Conservation (phyloP, 2,888 invertebrate genomes). For the Coenonympha arcania region DNA sequence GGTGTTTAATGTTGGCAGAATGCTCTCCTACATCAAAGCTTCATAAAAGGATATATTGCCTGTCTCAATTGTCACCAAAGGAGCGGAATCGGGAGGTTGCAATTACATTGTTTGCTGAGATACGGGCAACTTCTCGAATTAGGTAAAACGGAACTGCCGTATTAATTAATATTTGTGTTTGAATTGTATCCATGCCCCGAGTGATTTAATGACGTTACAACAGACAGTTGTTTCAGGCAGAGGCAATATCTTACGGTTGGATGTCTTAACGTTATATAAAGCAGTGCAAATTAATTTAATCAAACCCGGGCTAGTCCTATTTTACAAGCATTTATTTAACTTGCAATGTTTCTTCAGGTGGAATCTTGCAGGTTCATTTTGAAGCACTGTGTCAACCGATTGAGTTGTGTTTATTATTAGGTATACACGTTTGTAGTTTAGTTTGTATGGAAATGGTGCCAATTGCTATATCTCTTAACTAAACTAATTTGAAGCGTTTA, state of each 20-base stretch:
- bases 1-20: too few species aligned
- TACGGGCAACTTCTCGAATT: slow-evolving; percentile 65
- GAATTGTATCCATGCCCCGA: slow-evolving; percentile 65
- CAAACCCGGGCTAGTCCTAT: too few species aligned
- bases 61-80: slow-evolving; percentile 22
- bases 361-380: too few species aligned
- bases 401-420: too few species aligned
- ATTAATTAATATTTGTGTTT: slow-evolving; percentile 73
- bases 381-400: too few species aligned
- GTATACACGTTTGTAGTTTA: too few species aligned
- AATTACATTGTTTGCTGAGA: slow-evolving; percentile 69
- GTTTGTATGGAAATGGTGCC: too few species aligned
- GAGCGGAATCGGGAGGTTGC: slow-evolving; percentile 39
- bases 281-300: neutral
- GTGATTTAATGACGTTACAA: slow-evolving; percentile 42
- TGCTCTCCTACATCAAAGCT: neutral
- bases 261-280: slow-evolving; percentile 11
- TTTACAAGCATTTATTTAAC: too few species aligned
- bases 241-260: slow-evolving; percentile 59
- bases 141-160: slow-evolving; percentile 64
- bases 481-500: too few species aligned
- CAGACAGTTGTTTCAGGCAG: slow-evolving; percentile 6
- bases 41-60: slow-evolving; percentile 5
- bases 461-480: too few species aligned
- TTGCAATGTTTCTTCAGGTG: too few species aligned